Evolutionary conservation across 2,113 vertebrate genomes (phyloP), one percentile per base, ranked within the genome.

Genomic region (Cranoglanis bouderius): DNA sequence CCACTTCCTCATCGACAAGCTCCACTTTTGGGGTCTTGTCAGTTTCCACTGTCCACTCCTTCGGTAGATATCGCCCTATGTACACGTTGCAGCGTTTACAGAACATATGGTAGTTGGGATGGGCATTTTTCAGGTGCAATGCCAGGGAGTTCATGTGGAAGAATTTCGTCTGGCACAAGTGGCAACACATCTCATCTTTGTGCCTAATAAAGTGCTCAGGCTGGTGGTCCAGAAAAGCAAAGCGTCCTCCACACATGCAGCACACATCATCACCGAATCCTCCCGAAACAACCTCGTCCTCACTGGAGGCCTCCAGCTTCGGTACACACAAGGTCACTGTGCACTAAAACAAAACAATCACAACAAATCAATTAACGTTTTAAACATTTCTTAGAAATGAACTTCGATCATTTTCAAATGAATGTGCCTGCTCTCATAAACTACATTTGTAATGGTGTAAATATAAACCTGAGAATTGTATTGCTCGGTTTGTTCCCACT

Each of bases 151-250:
- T 91, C 19, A 91, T 78, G 9, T 84, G 89, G 26, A 84, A 49
- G 88, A 94, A 95, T 21, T 88, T 92, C 43, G 92, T 61, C 5
- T 84, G 80, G 86, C 94, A 95, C 84, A 94, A 90, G 90, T 94
- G 87, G 88, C 92, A 95, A 83, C 85, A 88, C 49, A 92, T 88
- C 74, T 87, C 49, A 0, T 85, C 88, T 16, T 90, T 46, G 89
- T 95, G 92, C 46, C 65, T 91, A 75, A 85, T 90, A 55, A 92
- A 92, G 84, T 94, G 92, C 0, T 63, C 87, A 21, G 93, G 92
- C 78, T 93, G 86, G 40, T 19, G 82, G 29, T 40, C 63, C 32
- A 91, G 67, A n/a, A 82, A 90, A n/a, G n/a, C 6, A 87, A 93
- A 91, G 46, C 12, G 65, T 89, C 93, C 70, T 12, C 93, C 93